Evolutionary conservation across 1,140 invertebrate species (phyloP), one percentile per base, ranked within the genome.

Genomic region (Polypedilum vanderplanki): DNA sequence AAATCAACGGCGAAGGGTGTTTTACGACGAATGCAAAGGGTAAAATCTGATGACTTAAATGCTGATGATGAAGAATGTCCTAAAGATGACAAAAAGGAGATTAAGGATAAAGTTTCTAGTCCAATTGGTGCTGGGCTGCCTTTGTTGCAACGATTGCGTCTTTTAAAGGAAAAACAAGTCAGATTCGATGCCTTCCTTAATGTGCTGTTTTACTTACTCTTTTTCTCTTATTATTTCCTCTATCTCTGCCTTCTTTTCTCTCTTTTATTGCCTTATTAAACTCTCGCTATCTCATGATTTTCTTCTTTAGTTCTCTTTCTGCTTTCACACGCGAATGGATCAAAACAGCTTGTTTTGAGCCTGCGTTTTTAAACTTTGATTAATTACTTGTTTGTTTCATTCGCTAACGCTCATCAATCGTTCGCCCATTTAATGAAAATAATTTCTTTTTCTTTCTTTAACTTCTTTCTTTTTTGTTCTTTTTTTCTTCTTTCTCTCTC

Each of bases 91-190:
- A 78, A 86, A 78, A 83, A 87, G 82, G 76, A 83, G n/a, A n/a
- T n/a, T n/a, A n/a, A n/a, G 79, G 81, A 89, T 81, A 85, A 85
- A 80, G 80, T 85, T 74, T 80, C 86, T 77, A 91, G 91, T 70
- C 89, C 91, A 0, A 85, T 94, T 40, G 92, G 92, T 7, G 91
- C 92, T 0, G 93, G 93, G 0, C 82, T 95, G n/a, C 93, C 93
- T 0, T 81, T 96, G 4, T 83, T 96, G 0, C 86, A 91, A 17
- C 83, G 92, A 74, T 81, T 95, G 7, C 89, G 92, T 78, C 81
- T 95, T 8, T 84, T 95, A 0, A 94, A 93, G 79, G 93, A 94
- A 79, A 93, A 93, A 81, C 91, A 94, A 81, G 92, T 93, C 73
- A 84, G 87, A 8, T 87, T 87, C 46, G 84, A 86, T 76, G 41